phyloP scores from a whole-genome alignment of 1,140 invertebrate genomes.

The Zaprionus inermis region DNA sequence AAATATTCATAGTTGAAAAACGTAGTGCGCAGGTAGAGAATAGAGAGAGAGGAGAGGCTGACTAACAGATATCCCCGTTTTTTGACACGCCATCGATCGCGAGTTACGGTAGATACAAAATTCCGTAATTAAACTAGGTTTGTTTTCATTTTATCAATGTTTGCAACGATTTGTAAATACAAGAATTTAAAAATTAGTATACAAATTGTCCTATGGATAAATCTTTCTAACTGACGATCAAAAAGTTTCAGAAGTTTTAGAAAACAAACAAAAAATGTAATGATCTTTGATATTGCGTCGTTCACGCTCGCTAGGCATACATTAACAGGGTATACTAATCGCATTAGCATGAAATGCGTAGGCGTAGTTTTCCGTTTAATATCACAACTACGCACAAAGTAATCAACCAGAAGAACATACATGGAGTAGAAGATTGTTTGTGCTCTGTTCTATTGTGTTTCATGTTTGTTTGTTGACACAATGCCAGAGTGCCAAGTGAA shows the following conservation, averaged over 20 bases:
- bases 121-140: no score
- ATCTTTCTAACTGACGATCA: no score
- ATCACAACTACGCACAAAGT: slow-evolving; percentile 12
- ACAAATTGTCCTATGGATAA: no score
- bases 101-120: not conserved
- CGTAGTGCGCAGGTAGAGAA: not conserved
- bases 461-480: slow-evolving; percentile 33
- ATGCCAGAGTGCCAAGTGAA: slow-evolving; percentile 19
- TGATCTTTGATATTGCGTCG: not conserved
- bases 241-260: no score
- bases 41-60: no score
- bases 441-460: not conserved
- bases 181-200: no score
- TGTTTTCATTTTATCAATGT: no score
- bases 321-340: slow-evolving; percentile 13
- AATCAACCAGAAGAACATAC: not conserved
- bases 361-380: slow-evolving; percentile 18
- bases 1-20: slow-evolving; percentile 4
- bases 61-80: slow-evolving; percentile 1
- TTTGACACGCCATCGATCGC: not conserved
- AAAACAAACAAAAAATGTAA: no score
- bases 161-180: no score
- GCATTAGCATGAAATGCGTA: slow-evolving; percentile 13
- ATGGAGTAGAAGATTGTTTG: slow-evolving; percentile 10
- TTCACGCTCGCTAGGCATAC: not conserved